Evolutionary conservation across 2,113 vertebrate species (phyloP).

Genomic region (Cyprinodon variegatus): DNA sequence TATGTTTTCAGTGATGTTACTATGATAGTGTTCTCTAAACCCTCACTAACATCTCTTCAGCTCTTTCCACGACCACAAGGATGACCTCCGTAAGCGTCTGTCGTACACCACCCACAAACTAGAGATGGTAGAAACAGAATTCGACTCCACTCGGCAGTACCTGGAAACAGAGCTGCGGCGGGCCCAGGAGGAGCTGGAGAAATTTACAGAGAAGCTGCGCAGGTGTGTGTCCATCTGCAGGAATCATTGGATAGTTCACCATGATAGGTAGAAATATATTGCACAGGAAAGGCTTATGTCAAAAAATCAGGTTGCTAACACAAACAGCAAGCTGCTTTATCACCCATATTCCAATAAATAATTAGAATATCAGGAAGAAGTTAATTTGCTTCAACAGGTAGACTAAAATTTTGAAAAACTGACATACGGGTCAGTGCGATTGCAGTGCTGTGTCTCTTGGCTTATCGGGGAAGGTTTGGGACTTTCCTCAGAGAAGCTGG

Average conservation of each 20-base stretch:
- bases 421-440: no score
- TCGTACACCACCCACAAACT: slow-evolving; percentile 93
- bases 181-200: slow-evolving; percentile 95
- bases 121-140: slow-evolving; percentile 94
- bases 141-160: slow-evolving; percentile 92
- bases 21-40: slow-evolving; percentile 17
- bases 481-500: no score
- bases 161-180: slow-evolving; percentile 94
- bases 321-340: background rate
- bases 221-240: slow-evolving; percentile 74
- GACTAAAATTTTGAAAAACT: no score
- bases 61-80: slow-evolving; percentile 94
- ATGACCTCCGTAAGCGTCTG: slow-evolving; percentile 93
- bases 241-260: background rate
- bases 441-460: no score
- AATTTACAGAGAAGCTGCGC: slow-evolving; percentile 94
- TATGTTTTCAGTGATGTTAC: slow-evolving; percentile 8
- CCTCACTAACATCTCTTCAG: slow-evolving; percentile 71
- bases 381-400: no score
- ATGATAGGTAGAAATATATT: no score
- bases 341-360: background rate
- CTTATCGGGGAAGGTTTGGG: no score
- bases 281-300: no score
- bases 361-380: no score
- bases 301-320: background rate